A percentile compares a stretch with the other conserved stretches of the same genome.
These are phyloP conservation scores for Mnemiopsis leidyi DNA, from an alignment of 37 sponge, comb jelly and placozoan species.

Conservation along the genomic window DNA sequence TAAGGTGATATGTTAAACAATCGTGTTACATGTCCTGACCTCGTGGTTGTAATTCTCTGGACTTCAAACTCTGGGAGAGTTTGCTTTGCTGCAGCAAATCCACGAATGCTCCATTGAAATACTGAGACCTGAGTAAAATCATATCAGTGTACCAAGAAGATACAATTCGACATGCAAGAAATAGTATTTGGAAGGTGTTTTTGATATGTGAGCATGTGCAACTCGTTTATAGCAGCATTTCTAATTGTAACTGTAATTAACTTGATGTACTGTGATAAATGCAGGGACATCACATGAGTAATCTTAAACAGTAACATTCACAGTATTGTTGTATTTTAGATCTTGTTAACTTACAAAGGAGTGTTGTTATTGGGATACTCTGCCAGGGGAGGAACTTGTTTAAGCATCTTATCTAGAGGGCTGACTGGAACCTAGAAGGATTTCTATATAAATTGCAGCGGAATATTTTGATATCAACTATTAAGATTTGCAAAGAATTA, in stretches of 20 bases:
- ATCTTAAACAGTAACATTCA: too few species aligned
- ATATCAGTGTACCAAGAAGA: too few species aligned
- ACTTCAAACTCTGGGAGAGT: background rate
- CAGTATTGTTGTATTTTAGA: too few species aligned
- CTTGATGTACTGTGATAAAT: too few species aligned
- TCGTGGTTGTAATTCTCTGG: background rate
- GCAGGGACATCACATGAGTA: too few species aligned
- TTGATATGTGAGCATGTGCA: too few species aligned
- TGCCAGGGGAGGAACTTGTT: background rate
- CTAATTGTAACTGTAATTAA: too few species aligned
- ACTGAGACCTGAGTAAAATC: conserved; percentile 62
- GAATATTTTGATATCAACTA: background rate
- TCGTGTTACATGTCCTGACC: too few species aligned
- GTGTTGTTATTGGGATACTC: background rate
- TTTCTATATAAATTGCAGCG: background rate
- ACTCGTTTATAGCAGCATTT: too few species aligned
- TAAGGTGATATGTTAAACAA: too few species aligned
- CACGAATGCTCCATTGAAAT: conserved; percentile 24
- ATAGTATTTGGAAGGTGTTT: too few species aligned
- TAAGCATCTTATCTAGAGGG: background rate
- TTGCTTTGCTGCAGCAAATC: conserved; percentile 35
- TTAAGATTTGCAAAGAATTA: background rate
- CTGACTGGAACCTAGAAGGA: background rate
- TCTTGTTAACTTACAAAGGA: background rate
- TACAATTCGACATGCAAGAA: too few species aligned